Evolutionary conservation across 1,140 invertebrate genomes (phyloP), one percentile per base, ranked within the genome.

Genomic region (Macrobrachium rosenbergii): DNA sequence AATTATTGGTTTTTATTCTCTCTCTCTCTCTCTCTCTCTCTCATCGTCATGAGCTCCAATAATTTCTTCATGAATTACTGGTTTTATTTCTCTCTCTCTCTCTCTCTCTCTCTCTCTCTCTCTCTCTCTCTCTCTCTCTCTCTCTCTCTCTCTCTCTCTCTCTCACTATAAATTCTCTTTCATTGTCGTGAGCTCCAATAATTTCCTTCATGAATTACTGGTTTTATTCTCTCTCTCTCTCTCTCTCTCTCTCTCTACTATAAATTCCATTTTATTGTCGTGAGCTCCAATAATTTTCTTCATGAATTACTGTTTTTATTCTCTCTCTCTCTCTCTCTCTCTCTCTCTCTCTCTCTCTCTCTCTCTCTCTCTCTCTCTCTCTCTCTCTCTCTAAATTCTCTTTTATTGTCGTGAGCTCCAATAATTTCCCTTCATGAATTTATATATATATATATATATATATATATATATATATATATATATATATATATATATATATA

Each of bases 391-490:
- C n/a, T n/a, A n/a, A n/a, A n/a, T n/a, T n/a, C 12, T 45, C 37
- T 52, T 52, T 12, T 14, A 17, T 77, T 45, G 28, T 52, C 19
- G 14, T 5, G 8, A 43, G 10, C 16, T 45, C 28, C 16, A 14
- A 21, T 8, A 6, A 16, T 3, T 77, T 52, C 5, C 17, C 16
- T 11, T 45, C 21, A 76, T 45, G n/a, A 28, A 76, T 45, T 43
- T 45, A 37, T 45, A 23, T 45, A 64, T 62, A 81, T 62, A 81
- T 62, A 64, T 62, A 81, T 62, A 64, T 62, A 81, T 23, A 64
- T 23, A 81, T 28, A 60, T 64, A 69, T 64, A 82, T 28, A 82
- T 45, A 82, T 28, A 82, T 45, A 82, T 28, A 82, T 45, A 82
- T 28, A 82, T 45, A 82, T 28, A 82, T 45, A 82, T 21, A 80